A percentile compares a stretch with the other conserved stretches of the same genome.
Conservation (phyloP, 2,797 vertebrate species). For the Enteromius thamalakanensis region DNA sequence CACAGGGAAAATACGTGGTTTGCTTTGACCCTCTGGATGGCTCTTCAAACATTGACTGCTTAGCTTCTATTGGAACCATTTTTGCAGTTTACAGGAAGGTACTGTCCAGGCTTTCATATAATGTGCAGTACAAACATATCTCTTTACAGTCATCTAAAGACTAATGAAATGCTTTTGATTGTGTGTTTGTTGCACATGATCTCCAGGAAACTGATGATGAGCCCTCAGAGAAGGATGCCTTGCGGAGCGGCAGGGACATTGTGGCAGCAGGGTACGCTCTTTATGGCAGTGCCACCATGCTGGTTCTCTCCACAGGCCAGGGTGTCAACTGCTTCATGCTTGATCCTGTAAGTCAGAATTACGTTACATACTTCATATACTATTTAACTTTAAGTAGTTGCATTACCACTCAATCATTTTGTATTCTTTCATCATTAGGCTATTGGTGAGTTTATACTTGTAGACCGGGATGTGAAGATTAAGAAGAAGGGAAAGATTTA, state of each 20-base stretch:
- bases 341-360: constrained; percentile 84
- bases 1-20: constrained; percentile 97
- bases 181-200: not conserved
- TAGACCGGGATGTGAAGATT: constrained; percentile 88
- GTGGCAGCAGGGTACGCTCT: constrained; percentile 95
- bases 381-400: not conserved
- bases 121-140: not conserved
- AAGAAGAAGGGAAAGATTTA: constrained; percentile 96
- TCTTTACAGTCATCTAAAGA: not conserved
- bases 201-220: constrained; percentile 77
- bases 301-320: constrained; percentile 88
- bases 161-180: constrained; percentile 52
- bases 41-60: constrained; percentile 97
- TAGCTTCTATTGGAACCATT: constrained; percentile 97
- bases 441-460: constrained; percentile 96
- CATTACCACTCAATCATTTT: not conserved
- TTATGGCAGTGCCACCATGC: constrained; percentile 96
- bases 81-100: constrained; percentile 96
- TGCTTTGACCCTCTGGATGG: constrained; percentile 97
- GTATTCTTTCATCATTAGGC: constrained; percentile 73
- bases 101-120: not conserved
- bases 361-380: not conserved
- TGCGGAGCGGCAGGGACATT: constrained; percentile 89
- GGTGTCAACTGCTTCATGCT: constrained; percentile 99
- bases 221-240: constrained; percentile 87